Base-by-base conservation (phyloP, 2,888 invertebrate genomes). In the Nysson spinosus region DNA sequence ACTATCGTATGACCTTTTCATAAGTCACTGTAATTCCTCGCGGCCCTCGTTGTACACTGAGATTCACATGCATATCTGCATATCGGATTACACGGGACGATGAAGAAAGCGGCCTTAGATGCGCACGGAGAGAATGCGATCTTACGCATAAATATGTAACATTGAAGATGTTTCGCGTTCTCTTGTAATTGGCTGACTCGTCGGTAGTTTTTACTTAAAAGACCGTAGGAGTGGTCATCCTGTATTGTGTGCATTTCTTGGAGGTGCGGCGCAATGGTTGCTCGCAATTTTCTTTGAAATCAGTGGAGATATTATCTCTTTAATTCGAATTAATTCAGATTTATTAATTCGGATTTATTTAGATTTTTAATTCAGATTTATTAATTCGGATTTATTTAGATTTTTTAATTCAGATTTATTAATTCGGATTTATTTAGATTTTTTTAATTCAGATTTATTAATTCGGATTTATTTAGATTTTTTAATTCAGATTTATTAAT, bases 141-240 rank as follows among this genome's bases (percentile, higher is more conserved):
- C 61, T 58, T 66, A 67, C 69, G 65, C 77, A 80, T 80, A 78
- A 78, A 80, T 80, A 75, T 65, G 71, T 75, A 77, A 76, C 70
- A 63, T 65, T 35, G 51, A 57, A 58, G 66, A 77, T 76, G 74
- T 72, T 69, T 69, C 55, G 68, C 74, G 66, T 72, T 73, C 70
- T 49, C 52, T 57, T 72, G 63, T 79, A 80, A 79, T 79, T 78
- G 76, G 70, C 61, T 62, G 62, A 68, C 51, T 64, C 42, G 47
- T 24, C 42, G 32, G 19, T 6, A 14, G 32, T 61, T 52, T 16
- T 16, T 26, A 14, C 6, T 26, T 22, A 11, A 20, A 16, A 34
- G n/a, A 11, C n/a, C 19, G 14, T 34, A 34, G 12, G 34, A 20
- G 42, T 14, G 42, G 26, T 26, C 42, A 14, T 22, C n/a, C 9